Base-by-base conservation (phyloP, 2,888 invertebrate species). In the Melieria crassipennis region DNA sequence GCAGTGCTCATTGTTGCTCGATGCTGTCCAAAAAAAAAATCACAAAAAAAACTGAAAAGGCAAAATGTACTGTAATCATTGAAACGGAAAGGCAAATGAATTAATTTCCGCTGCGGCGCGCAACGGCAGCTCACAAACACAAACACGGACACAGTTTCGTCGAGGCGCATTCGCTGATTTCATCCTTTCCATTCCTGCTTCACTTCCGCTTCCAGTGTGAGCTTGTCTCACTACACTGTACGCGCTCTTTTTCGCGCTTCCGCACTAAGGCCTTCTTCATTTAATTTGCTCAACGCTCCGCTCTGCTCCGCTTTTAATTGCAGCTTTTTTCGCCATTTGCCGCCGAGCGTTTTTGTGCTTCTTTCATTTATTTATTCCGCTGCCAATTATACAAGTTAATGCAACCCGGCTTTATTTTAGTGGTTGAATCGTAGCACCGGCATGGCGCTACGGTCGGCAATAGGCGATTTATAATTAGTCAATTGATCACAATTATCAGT, bases 31-130 rank as follows among this genome's bases (percentile, higher is more conserved):
- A 52, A 50, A 9, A 11, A 52, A 52, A 16, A 16, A 16, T 16
- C 16, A 30, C 30, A 30, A 30, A 30, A 9, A 50, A 50, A 2
- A 10, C 13, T 52, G 9, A n/a, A 52, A 5, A n/a, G n/a, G 52
- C 52, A 52, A 13, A 10, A 50, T 50, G 9, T 11, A 11, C 10
- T 50, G 11, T 50, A 50, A 50, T 50, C 50, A 50, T 50, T 50
- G 52, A 52, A 52, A 52, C 52, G 52, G 9, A 52, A 52, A 7
- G 9, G 52, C 52, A 52, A 52, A 52, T 52, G 52, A 52, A 52
- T 52, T 52, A 52, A 52, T 52, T 52, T 52, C 6, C 52, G 52
- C 52, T 7, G 13, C 13, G 9, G 52, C 52, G 5, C 52, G 13
- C 13, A n/a, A 52, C 52, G 9, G 11, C 11, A 5, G 9, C 52